Conservation (phyloP, 2,113 vertebrate genomes). For the Catharus fuscescens region DNA sequence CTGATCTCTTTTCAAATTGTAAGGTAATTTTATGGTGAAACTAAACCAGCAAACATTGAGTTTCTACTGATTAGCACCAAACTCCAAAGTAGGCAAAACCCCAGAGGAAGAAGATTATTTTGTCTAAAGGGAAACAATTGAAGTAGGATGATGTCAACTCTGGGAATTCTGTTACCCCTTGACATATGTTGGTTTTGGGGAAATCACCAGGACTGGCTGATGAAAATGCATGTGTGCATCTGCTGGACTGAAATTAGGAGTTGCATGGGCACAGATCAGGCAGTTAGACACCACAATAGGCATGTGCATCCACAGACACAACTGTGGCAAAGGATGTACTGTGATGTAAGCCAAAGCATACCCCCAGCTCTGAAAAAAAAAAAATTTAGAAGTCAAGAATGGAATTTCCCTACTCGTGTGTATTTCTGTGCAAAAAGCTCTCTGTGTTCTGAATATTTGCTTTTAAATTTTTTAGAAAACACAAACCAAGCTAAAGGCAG, state of each 20-base stretch:
- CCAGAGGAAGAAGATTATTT: background rate
- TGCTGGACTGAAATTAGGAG: background rate
- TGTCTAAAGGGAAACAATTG: background rate
- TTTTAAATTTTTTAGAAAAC: background rate
- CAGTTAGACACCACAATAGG: background rate
- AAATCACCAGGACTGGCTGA: background rate
- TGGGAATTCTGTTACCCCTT: background rate
- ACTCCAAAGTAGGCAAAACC: background rate
- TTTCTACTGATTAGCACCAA: background rate
- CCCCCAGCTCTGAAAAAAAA: background rate
- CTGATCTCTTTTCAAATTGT: background rate
- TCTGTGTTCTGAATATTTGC: background rate
- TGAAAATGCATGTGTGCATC: background rate
- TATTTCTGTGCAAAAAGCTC: background rate
- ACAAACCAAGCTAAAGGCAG: background rate
- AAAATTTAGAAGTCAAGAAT: background rate
- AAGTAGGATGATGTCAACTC: background rate
- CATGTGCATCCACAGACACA: background rate
- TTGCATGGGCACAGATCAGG: background rate
- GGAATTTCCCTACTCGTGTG: background rate
- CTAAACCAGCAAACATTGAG: background rate
- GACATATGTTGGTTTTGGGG: background rate
- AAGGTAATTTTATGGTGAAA: background rate
- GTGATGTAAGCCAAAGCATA: background rate
- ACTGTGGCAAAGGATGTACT: background rate